phyloP scores from a whole-genome alignment of 2,888 invertebrate species.

The Aphidoletes aphidimyza region DNA sequence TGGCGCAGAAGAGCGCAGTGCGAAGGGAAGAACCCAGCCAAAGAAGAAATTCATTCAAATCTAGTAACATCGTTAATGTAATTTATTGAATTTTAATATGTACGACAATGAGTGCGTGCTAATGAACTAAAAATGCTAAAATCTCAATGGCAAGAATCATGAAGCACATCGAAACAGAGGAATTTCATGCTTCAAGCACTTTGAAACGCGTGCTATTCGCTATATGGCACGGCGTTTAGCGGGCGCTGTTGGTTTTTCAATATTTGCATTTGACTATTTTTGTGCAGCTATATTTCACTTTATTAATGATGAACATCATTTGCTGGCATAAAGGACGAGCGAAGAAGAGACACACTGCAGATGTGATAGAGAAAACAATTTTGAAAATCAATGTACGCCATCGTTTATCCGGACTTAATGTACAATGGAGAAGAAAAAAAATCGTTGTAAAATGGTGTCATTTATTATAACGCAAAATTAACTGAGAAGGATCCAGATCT shows the following conservation, averaged over 20 bases:
- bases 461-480: neutral
- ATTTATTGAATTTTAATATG: constrained; percentile 46
- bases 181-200: neutral
- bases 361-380: neutral
- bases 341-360: neutral
- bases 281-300: constrained; percentile 13
- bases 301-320: constrained; percentile 38
- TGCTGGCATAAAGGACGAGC: neutral
- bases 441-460: neutral
- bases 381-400: neutral
- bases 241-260: constrained; percentile 3
- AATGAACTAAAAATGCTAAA: constrained; percentile 41
- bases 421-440: too few species aligned
- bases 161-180: neutral
- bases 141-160: neutral
- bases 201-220: too few species aligned
- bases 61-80: constrained; percentile 34
- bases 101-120: constrained; percentile 16
- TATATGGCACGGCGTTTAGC: too few species aligned
- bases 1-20: neutral
- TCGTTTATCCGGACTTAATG: neutral
- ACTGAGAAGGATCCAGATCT: neutral
- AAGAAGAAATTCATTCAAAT: constrained; percentile 9
- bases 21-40: neutral
- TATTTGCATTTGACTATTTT: constrained; percentile 13